A percentile compares a stretch with the other conserved stretches of the same genome.
These are phyloP conservation scores for Propsilocerus akamusi DNA, from an alignment of 1,140 invertebrate species.

Conservation along the genomic window DNA sequence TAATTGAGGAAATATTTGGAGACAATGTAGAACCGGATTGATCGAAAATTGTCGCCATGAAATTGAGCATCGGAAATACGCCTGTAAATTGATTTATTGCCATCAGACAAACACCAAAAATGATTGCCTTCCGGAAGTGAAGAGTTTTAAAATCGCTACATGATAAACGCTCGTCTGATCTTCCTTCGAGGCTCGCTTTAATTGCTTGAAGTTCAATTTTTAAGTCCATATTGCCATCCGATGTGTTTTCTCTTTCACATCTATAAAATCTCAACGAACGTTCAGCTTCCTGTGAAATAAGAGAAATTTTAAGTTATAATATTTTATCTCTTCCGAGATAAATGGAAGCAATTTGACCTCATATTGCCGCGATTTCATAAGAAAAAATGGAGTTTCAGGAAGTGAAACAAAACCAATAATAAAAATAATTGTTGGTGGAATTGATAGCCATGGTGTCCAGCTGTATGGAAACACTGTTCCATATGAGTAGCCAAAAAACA, in stretches of 20 bases:
- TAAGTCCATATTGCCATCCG: constrained; percentile 12
- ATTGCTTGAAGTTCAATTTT: constrained; percentile 13
- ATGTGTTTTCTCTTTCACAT: too few relatives aligned
- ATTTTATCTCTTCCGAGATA: constrained; percentile 13
- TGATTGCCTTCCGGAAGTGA: constrained; percentile 11
- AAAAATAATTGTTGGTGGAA: constrained; percentile 24
- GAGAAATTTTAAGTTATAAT: constrained; percentile 15
- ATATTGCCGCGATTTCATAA: constrained; percentile 27
- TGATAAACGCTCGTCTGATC: constrained; percentile 7
- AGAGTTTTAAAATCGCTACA: too few relatives aligned
- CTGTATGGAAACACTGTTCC: constrained; percentile 23
- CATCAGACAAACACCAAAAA: constrained; percentile 16
- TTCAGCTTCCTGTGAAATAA: too few relatives aligned
- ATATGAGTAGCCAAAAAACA: constrained; percentile 28
- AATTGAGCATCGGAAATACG: constrained; percentile 32
- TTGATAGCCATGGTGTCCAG: constrained; percentile 27
- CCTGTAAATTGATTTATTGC: constrained; percentile 28
- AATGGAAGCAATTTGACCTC: constrained; percentile 13
- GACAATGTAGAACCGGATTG: constrained; percentile 35
- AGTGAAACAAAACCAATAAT: constrained; percentile 26
- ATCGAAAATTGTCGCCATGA: constrained; percentile 40
- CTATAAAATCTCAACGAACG: too few relatives aligned
- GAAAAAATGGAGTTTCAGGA: constrained; percentile 30
- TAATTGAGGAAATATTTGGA: constrained; percentile 43
- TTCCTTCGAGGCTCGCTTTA: constrained; percentile 15